Evolutionary conservation across 2,888 invertebrate genomes (phyloP).

Genomic region (Aphidoletes aphidimyza): DNA sequence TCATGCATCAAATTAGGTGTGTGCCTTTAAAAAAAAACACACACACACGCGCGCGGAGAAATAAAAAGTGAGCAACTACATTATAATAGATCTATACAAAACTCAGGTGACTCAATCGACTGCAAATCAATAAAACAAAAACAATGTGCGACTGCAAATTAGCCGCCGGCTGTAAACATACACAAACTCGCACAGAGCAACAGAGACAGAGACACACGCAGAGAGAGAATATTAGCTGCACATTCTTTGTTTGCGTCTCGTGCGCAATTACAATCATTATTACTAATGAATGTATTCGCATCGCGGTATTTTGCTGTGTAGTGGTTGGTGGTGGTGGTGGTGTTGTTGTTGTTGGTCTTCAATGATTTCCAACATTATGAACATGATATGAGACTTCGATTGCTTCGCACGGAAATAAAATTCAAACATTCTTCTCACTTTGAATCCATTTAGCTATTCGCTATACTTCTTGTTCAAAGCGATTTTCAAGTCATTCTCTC

Average conservation of each 20-base stretch:
- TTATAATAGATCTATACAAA: no score
- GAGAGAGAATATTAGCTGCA: slow-evolving; percentile 44
- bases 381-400: slow-evolving; percentile 8
- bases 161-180: slow-evolving; percentile 44
- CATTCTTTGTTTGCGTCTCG: slow-evolving; percentile 39
- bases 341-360: no score
- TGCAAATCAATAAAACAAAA: slow-evolving; percentile 27
- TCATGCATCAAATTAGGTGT: slow-evolving; percentile 24
- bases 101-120: slow-evolving; percentile 43
- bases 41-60: background rate
- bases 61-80: no score
- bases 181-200: no score
- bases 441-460: background rate
- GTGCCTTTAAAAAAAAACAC: background rate
- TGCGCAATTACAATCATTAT: slow-evolving; percentile 42
- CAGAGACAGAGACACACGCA: no score
- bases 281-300: slow-evolving; percentile 49
- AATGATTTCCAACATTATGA: background rate
- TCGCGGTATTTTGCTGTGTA: background rate
- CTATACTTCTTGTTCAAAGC: no score
- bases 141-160: slow-evolving; percentile 41
- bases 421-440: background rate
- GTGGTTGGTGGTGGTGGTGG: no score
- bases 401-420: background rate
- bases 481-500: no score